A percentile compares a stretch with the other conserved stretches of the same genome.
Conservation (phyloP, 2,888 invertebrate genomes). For the Nebria salina region DNA sequence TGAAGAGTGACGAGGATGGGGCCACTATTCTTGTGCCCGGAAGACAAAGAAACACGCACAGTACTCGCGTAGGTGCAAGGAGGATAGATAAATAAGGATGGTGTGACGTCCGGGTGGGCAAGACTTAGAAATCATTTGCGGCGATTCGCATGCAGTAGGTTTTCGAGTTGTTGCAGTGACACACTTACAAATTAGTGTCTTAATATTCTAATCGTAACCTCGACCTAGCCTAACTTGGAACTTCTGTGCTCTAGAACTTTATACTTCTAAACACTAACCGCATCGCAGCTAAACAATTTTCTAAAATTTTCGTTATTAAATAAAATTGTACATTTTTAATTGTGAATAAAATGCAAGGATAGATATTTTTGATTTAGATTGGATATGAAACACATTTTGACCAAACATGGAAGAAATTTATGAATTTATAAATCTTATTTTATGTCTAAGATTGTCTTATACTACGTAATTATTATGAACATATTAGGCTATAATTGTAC, state of each 20-base stretch:
- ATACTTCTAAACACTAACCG: no score
- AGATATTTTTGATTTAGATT: no score
- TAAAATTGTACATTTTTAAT: no score
- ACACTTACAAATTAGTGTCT: slow-evolving; percentile 41
- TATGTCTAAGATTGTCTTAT: neutral
- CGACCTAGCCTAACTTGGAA: slow-evolving; percentile 40
- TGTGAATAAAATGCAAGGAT: no score
- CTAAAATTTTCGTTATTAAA: no score
- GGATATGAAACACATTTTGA: slow-evolving; percentile 2
- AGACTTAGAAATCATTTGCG: slow-evolving; percentile 28
- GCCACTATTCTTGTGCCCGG: neutral
- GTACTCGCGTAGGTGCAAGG: neutral
- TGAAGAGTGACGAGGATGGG: slow-evolving; percentile 17
- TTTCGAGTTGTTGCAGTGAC: slow-evolving; percentile 28
- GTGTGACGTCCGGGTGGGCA: neutral
- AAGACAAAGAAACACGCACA: slow-evolving; percentile 2
- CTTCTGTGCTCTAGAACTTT: slow-evolving; percentile 3
- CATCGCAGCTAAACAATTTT: no score
- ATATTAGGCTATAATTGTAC: slow-evolving; percentile 32
- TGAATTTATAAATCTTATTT: slow-evolving; percentile 25
- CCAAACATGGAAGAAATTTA: slow-evolving; percentile 31
- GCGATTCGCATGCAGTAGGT: slow-evolving; percentile 35
- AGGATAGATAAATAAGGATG: neutral
- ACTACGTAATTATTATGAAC: slow-evolving; percentile 23
- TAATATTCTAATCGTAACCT: slow-evolving; percentile 40